Percentiles rank a stretch among this genome's conserved stretches.
phyloP scores from a whole-genome alignment of 2,797 vertebrate species.

The Scarus forsteni region DNA sequence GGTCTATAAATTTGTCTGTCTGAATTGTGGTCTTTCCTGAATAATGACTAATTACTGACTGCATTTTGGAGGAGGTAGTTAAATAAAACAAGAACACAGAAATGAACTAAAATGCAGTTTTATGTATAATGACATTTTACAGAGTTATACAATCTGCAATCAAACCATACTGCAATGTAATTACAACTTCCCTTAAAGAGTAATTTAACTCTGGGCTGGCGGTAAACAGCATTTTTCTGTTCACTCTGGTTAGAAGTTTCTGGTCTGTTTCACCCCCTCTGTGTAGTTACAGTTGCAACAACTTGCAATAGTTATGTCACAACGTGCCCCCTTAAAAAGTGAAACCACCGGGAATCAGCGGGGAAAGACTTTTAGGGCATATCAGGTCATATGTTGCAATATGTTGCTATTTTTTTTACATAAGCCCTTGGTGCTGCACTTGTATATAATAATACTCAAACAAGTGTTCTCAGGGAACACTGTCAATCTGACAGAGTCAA shows the following conservation, averaged over 20 bases:
- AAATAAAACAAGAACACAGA: too few species aligned
- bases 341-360: background rate
- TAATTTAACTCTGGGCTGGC: background rate
- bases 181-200: background rate
- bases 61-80: too few species aligned
- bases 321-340: background rate
- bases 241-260: background rate
- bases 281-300: background rate
- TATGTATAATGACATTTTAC: too few species aligned
- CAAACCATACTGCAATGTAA: background rate
- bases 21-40: conserved; percentile 36
- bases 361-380: background rate
- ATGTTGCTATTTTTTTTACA: background rate
- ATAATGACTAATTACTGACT: conserved; percentile 34
- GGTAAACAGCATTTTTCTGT: background rate
- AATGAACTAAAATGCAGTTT: too few species aligned
- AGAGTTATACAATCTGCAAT: background rate
- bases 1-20: conserved; percentile 36
- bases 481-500: background rate
- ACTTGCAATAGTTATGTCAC: background rate
- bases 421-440: background rate
- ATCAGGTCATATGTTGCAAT: background rate
- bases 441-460: too few species aligned
- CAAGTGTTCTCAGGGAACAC: background rate
- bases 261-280: background rate